These are phyloP conservation scores for Odontomyia ornata DNA, from an alignment of 2,888 invertebrate species.

Conservation along the genomic window DNA sequence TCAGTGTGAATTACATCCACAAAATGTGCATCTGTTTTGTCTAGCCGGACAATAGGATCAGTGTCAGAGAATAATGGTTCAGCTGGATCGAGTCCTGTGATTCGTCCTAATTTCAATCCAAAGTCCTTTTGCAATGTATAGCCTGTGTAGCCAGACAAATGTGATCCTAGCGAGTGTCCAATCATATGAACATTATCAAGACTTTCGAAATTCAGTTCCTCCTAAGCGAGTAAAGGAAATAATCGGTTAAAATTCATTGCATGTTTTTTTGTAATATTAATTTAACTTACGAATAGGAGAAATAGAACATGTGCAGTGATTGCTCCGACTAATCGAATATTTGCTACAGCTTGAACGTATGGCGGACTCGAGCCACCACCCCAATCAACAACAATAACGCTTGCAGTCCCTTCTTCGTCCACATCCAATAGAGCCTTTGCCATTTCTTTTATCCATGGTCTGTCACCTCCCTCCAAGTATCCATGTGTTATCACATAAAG, in stretches of 20 bases:
- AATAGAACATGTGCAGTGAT: constrained; percentile 79
- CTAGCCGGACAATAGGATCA: constrained; percentile 81
- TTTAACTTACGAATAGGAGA: constrained; percentile 66
- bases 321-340: constrained; percentile 84
- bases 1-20: constrained; percentile 93
- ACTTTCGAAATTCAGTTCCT: constrained; percentile 67
- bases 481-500: constrained; percentile 86
- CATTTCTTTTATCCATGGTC: constrained; percentile 80
- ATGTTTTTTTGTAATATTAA: not conserved
- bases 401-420: constrained; percentile 73
- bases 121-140: constrained; percentile 75
- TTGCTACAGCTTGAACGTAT: constrained; percentile 92
- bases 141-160: constrained; percentile 86
- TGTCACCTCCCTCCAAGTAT: constrained; percentile 83
- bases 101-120: constrained; percentile 77
- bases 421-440: constrained; percentile 73
- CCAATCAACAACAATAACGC: constrained; percentile 87
- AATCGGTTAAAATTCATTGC: not conserved
- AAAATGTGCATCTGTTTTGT: constrained; percentile 85
- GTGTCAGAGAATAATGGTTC: constrained; percentile 90
- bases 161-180: constrained; percentile 88
- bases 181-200: constrained; percentile 80
- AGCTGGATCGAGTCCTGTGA: constrained; percentile 91
- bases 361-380: constrained; percentile 85
- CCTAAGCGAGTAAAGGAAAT: constrained; percentile 66